These are phyloP conservation scores for Burhinus oedicnemus DNA, from an alignment of 2,113 vertebrate genomes.

Conservation along the genomic window DNA sequence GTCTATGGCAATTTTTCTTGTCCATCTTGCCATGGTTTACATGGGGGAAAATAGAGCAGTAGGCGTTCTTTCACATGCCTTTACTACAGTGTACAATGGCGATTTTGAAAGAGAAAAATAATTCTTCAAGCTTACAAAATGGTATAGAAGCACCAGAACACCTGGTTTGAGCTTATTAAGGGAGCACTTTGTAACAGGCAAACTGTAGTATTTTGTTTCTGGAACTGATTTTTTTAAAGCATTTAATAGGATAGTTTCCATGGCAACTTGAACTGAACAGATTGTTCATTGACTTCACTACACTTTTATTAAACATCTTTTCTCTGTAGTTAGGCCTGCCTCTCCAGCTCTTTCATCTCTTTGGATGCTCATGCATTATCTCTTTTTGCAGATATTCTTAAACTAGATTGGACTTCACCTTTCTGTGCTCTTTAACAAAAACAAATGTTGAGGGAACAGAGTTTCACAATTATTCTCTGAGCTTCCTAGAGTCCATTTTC, in stretches of 20 bases:
- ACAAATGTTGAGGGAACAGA: neutral
- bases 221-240: neutral
- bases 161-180: conserved; percentile 16
- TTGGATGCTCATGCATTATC: neutral
- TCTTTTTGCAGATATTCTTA: neutral
- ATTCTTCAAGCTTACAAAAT: neutral
- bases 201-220: conserved; percentile 65
- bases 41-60: neutral
- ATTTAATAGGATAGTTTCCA: conserved; percentile 74
- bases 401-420: neutral
- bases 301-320: conserved; percentile 65
- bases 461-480: neutral
- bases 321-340: conserved; percentile 33
- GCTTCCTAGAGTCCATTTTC: neutral
- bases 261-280: conserved; percentile 69
- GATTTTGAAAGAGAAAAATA: neutral
- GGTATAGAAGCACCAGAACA: neutral
- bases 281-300: conserved; percentile 70
- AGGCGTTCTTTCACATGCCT: neutral
- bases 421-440: neutral
- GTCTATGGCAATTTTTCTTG: neutral
- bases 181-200: conserved; percentile 32
- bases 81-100: neutral
- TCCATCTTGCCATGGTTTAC: neutral
- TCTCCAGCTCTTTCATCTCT: conserved; percentile 21